Conservation (phyloP, 2,797 vertebrate species). For the Gouania willdenowi region DNA sequence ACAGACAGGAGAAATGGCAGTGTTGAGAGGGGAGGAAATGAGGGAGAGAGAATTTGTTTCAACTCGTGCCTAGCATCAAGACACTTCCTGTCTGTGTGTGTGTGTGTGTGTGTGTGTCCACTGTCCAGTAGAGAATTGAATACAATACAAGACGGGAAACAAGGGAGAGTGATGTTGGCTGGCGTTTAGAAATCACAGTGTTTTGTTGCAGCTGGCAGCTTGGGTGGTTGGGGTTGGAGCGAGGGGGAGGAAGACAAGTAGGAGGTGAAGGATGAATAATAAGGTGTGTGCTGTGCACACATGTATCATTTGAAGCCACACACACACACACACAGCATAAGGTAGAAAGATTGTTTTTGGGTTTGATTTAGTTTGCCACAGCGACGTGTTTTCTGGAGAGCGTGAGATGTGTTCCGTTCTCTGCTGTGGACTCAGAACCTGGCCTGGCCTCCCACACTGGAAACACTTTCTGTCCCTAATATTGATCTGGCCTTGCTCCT, state of each 20-base stretch:
- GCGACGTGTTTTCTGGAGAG: constrained; percentile 25
- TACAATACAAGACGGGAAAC: constrained; percentile 46
- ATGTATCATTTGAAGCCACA: constrained; percentile 34
- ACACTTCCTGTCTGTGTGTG: constrained; percentile 36
- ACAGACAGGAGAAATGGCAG: constrained; percentile 58
- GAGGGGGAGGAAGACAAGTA: constrained; percentile 31
- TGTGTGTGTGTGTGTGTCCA: constrained; percentile 12
- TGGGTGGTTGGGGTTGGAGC: constrained; percentile 19
- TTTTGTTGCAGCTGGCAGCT: constrained; percentile 56
- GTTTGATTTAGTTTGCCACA: too few relatives aligned
- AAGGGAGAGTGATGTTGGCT: constrained; percentile 53
- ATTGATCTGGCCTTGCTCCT: constrained; percentile 17
- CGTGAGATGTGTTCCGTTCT: constrained; percentile 49
- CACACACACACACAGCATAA: constrained; percentile 29
- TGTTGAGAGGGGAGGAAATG: constrained; percentile 47
- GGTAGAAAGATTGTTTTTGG: constrained; percentile 32
- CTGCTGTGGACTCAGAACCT: constrained; percentile 60
- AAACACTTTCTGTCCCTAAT: constrained; percentile 39
- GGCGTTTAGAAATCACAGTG: constrained; percentile 63
- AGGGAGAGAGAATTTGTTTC: constrained; percentile 46
- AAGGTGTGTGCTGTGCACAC: constrained; percentile 33
- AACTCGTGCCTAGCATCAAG: constrained; percentile 63
- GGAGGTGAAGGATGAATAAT: constrained; percentile 64
- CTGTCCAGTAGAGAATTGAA: constrained; percentile 33
- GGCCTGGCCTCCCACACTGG: constrained; percentile 53